Conservation (phyloP, 2,888 invertebrate species). For the Pollenia labialis region DNA sequence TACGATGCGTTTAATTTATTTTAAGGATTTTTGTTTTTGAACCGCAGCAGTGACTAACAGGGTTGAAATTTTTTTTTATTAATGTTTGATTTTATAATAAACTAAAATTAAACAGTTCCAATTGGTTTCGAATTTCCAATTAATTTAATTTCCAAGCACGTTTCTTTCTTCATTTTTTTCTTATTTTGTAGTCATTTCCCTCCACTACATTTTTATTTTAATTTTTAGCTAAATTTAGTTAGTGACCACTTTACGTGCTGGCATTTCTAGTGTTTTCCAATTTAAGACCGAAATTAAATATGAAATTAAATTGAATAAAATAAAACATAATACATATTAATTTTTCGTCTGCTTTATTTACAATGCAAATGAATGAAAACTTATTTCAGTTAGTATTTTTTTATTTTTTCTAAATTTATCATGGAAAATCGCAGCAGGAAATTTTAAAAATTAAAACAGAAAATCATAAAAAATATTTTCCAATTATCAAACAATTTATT, state of each 20-base stretch:
- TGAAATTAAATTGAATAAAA: slow-evolving; percentile 16
- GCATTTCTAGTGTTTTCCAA: slow-evolving; percentile 59
- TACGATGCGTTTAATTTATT: no score
- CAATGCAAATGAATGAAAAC: slow-evolving; percentile 36
- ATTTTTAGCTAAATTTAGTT: slow-evolving; percentile 67
- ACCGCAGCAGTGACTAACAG: no score
- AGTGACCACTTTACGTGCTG: slow-evolving; percentile 71
- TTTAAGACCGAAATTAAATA: slow-evolving; percentile 24
- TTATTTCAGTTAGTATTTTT: slow-evolving; percentile 10
- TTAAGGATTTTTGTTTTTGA: no score
- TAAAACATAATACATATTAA: slow-evolving; percentile 27
- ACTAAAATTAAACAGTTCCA: no score
- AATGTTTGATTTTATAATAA: no score
- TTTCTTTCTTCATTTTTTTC: slow-evolving; percentile 14
- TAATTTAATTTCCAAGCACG: slow-evolving; percentile 63
- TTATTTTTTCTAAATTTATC: background rate
- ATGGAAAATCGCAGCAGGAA: slow-evolving; percentile 45
- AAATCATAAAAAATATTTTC: slow-evolving; percentile 43
- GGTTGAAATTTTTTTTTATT: no score
- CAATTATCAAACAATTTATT: slow-evolving; percentile 21
- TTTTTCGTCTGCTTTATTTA: slow-evolving; percentile 21
- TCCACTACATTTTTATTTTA: slow-evolving; percentile 54
- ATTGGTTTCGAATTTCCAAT: background rate
- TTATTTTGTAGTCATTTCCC: slow-evolving; percentile 32
- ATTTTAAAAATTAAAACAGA: slow-evolving; percentile 24